Base-by-base conservation (phyloP, 2,888 invertebrate species). In the Camponotus fellah region DNA sequence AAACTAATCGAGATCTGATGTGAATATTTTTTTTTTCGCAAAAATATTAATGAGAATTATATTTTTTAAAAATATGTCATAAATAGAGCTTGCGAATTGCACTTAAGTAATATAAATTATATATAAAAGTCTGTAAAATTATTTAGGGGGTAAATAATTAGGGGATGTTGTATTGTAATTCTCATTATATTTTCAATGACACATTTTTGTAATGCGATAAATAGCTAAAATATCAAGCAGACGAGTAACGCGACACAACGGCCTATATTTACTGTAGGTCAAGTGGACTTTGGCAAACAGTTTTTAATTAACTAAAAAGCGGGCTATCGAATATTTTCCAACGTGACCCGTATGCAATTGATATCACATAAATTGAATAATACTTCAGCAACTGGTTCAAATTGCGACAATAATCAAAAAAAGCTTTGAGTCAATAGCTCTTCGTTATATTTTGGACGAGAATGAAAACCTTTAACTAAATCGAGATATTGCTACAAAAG, bases 231-330 rank as follows among this genome's bases (percentile, higher is more conserved):
- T n/a, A 14, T 68, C 77, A 32, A 43, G 12, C 46, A 37, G 58
- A 69, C 21, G 12, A 79, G 46, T 40, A 69, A 69, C 69, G 69
- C 12, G 65, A 76, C 40, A n/a, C 26, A 66, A 37, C 1, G 9
- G 34, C 46, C 69, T 37, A 60, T 79, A 79, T 79, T 79, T 79
- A 71, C 46, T n/a, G 17, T 79, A 71, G 79, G 79, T 79, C 79
- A 79, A 79, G 71, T 79, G 79, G 71, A 62, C 34, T 79, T 79
- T 26, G 60, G 71, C 71, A 79, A 79, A 71, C 60, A 60, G 60
- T 79, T 79, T 79, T 79, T 79, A 79, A 79, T 79, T 62, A 79
- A 79, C 79, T 79, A 79, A 79, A 53, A 53, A 69, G 71, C 69
- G 71, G 69, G 60, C 49, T 58, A 32, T 79, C 60, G 71, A 79